Evolutionary conservation across 2,113 vertebrate species (phyloP).

Genomic region (Murina feae): DNA sequence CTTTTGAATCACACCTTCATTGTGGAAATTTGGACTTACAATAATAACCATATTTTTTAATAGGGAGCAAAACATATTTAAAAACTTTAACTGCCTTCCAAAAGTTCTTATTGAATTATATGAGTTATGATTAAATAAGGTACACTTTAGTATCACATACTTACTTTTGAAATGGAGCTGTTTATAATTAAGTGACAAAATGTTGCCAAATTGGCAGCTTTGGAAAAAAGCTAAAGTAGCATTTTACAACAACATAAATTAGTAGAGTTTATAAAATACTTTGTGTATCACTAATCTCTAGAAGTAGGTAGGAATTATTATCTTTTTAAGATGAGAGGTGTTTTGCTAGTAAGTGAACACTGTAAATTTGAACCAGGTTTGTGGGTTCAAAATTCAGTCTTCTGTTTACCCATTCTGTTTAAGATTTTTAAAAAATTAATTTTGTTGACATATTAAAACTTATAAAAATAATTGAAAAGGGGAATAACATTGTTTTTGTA

Average conservation of each 20-base stretch:
- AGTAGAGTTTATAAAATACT: constrained; percentile 12
- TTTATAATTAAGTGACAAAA: constrained; percentile 45
- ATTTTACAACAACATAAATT: not conserved
- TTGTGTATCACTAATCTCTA: not conserved
- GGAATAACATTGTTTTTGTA: not conserved
- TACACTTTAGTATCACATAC: constrained; percentile 42
- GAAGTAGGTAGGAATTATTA: not conserved
- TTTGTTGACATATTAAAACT: constrained; percentile 7
- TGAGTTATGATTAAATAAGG: constrained; percentile 18
- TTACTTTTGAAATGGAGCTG: constrained; percentile 48
- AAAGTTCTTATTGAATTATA: constrained; percentile 36
- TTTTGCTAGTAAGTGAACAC: not conserved
- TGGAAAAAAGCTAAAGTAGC: constrained; percentile 18
- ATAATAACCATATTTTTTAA: not conserved
- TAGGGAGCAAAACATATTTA: not conserved
- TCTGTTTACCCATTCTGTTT: not conserved
- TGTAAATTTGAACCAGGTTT: not conserved
- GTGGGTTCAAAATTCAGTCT: not conserved
- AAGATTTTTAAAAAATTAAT: not conserved
- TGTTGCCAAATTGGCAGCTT: constrained; percentile 47
- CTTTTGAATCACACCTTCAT: not conserved
- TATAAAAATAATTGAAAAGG: not conserved
- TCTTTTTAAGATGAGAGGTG: not conserved
- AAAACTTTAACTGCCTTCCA: not conserved
- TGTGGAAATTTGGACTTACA: constrained; percentile 14